Conservation (phyloP, 1,140 invertebrate species). For the Triops longicaudatus region DNA sequence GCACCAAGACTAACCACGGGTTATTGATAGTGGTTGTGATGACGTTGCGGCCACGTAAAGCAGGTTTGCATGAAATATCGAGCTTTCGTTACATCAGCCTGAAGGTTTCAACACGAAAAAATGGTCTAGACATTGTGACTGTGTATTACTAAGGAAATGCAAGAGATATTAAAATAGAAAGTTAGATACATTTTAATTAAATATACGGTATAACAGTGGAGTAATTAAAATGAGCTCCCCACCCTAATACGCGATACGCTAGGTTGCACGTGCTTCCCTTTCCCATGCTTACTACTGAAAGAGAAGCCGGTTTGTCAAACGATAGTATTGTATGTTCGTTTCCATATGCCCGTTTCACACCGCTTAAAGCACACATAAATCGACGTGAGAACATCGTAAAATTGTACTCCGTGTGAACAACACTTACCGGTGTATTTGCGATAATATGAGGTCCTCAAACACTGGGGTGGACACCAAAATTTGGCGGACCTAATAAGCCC, state of each 20-base stretch:
- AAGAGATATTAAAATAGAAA: no score
- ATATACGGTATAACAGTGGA: no score
- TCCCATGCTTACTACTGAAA: slow-evolving; percentile 3
- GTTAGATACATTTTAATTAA: no score
- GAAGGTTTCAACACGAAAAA: no score
- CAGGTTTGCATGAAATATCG: no score
- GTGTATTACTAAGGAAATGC: no score
- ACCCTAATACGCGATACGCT: neutral
- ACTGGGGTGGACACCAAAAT: neutral
- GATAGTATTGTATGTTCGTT: neutral
- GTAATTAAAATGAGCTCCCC: neutral
- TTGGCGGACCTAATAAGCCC: neutral
- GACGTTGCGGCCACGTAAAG: no score
- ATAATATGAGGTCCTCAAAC: neutral
- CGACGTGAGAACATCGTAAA: neutral
- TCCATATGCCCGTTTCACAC: neutral
- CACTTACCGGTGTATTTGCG: neutral
- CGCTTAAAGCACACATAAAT: neutral
- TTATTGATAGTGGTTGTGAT: no score
- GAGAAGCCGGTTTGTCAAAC: neutral
- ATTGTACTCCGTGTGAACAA: neutral
- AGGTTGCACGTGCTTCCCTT: neutral
- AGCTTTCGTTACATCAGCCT: no score
- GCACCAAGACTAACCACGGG: no score
- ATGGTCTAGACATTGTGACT: no score